Evolutionary conservation across 2,888 invertebrate species (phyloP), one percentile per base, ranked within the genome.

Genomic region (Sarcophaga carnaria): DNA sequence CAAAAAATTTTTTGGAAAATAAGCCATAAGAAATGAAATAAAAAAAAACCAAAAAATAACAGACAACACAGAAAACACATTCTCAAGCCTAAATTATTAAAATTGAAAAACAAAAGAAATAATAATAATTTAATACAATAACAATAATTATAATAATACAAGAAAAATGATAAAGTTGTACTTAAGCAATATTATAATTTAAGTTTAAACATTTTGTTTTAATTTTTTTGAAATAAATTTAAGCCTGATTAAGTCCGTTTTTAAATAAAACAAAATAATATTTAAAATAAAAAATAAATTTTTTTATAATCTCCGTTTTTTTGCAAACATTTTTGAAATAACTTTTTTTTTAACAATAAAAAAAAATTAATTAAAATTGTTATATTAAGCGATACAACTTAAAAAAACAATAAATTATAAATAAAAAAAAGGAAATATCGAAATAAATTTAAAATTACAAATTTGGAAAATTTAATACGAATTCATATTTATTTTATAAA

Each of bases 181-280:
- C 79, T 79, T 60, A 87, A 87, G 87, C 87, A 87, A 87, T 87
- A 87, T 64, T 72, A 70, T 63, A 22, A 49, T 80, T 77, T 79
- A 76, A 69, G 67, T 80, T 83, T 10, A 27, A 70, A 79, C 54
- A 54, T 3, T 54, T 17, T 54, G 12, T 12, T 54, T 54, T 59
- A 4, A 37, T 71, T 69, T 77, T 71, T 80, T 77, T 72, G 60
- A 74, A 37, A 75, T 81, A 78, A 75, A 88, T 80, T 88, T 88
- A 86, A 86, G 77, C 88, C 82, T 76, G 84, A 70, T 79, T 85
- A 87, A 72, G 66, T 45, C 70, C 79, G 60, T 79, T 87, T 83
- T 76, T n/a, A 69, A 67, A 80, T 77, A 49, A 80, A 25, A 78
- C 47, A 75, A 64, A 37, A 25, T 71, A 72, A 71, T 12, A 66